A percentile compares a stretch with the other conserved stretches of the same genome.
Conservation (phyloP, 2,797 vertebrate genomes). For the Pangasius djambal region DNA sequence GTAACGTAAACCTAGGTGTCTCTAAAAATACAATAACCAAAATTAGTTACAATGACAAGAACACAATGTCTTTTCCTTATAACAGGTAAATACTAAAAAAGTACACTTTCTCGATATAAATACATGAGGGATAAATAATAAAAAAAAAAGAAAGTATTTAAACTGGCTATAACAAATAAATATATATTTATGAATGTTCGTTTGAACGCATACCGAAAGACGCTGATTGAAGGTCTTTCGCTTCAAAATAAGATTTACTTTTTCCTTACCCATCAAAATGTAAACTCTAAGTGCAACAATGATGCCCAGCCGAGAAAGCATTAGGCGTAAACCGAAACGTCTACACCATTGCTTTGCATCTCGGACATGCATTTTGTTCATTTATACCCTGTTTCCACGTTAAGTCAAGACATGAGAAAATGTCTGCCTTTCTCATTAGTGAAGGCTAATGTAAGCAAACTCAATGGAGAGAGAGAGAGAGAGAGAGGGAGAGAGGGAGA, state of each 20-base stretch:
- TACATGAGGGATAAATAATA: constrained; percentile 98
- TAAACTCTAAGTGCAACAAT: constrained; percentile 99
- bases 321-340: constrained; percentile 72
- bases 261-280: constrained; percentile 92
- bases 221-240: constrained; percentile 84
- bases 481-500: constrained; percentile 28
- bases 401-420: constrained; percentile 88
- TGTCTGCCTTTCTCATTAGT: constrained; percentile 69
- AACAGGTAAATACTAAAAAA: constrained; percentile 99
- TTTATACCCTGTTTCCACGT: constrained; percentile 99
- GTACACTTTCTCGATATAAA: constrained; percentile 96
- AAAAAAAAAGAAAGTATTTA: constrained; percentile 90
- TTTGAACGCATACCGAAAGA: constrained; percentile 93
- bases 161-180: constrained; percentile 99
- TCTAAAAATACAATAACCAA: constrained; percentile 97
- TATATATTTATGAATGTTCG: constrained; percentile 99
- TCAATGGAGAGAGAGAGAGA: constrained; percentile 63
- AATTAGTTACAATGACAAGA: constrained; percentile 94
- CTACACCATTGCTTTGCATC: constrained; percentile 77
- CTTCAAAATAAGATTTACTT: constrained; percentile 82
- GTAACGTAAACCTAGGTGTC: constrained; percentile 93
- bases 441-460: constrained; percentile 73
- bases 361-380: constrained; percentile 94
- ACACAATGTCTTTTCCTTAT: constrained; percentile 85
- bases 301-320: constrained; percentile 83